Conservation (phyloP, 2,797 vertebrate genomes). For the Sebastes paucispinis region DNA sequence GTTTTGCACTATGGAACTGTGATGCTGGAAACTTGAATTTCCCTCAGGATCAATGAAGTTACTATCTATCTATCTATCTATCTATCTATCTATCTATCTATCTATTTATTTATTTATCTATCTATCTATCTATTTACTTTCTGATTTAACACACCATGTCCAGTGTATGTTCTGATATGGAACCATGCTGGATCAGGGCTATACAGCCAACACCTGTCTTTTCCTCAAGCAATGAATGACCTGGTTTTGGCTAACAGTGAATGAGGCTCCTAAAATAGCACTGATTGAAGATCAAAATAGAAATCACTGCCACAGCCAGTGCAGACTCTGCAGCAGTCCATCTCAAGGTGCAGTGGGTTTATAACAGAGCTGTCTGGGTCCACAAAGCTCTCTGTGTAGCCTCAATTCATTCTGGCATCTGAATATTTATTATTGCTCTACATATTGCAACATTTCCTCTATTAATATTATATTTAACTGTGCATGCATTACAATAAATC, state of each 20-base stretch:
- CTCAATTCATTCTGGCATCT: neutral
- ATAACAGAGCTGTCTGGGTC: neutral
- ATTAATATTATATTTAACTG: neutral
- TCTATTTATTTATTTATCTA: no score
- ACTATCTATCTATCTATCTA: no score
- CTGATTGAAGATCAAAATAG: constrained; percentile 49
- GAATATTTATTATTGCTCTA: neutral
- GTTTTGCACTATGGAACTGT: no score
- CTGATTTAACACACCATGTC: neutral
- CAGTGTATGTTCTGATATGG: neutral
- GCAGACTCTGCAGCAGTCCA: constrained; percentile 25
- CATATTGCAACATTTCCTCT: fast-evolving
- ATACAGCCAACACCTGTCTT: constrained; percentile 15
- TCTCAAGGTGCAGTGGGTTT: neutral
- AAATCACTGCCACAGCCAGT: constrained; percentile 7
- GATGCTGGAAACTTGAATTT: no score
- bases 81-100: no score
- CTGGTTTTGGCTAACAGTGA: constrained; percentile 15
- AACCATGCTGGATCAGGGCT: neutral
- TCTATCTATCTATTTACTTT: no score
- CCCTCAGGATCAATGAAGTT: no score
- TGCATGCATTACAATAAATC: neutral
- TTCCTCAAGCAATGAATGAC: neutral
- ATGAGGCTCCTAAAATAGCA: constrained; percentile 33
- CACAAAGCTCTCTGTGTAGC: neutral